Conservation (phyloP, 1,140 invertebrate species). For the Glossosoma conforme region DNA sequence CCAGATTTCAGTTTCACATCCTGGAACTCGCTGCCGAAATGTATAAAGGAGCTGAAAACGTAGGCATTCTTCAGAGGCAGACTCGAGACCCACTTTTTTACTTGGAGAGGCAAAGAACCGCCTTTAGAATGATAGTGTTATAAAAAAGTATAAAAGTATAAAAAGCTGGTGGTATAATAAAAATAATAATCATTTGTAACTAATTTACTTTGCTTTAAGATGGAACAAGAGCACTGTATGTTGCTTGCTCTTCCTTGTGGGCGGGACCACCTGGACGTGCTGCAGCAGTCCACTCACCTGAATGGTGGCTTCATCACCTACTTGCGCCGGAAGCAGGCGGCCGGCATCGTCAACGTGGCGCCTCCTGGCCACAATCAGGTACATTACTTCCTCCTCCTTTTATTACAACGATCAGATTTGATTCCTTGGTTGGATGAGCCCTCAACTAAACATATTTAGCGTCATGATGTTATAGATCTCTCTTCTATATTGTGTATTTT, state of each 20-base stretch:
- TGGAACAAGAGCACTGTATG: constrained; percentile 93
- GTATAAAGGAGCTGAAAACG: too few species aligned
- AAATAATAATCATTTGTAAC: background rate
- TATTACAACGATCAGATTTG: too few species aligned
- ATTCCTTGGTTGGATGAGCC: too few species aligned
- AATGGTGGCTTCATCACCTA: constrained; percentile 93
- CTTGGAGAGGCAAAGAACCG: too few species aligned
- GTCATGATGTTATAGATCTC: too few species aligned
- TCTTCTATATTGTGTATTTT: too few species aligned
- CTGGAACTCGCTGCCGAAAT: too few species aligned
- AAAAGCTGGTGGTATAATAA: background rate
- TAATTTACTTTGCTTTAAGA: constrained; percentile 51
- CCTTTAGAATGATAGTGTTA: background rate
- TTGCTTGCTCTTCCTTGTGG: constrained; percentile 92
- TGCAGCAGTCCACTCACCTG: constrained; percentile 87
- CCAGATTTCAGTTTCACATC: too few species aligned
- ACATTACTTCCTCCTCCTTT: constrained; percentile 29
- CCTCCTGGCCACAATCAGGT: constrained; percentile 79
- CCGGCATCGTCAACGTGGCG: constrained; percentile 94
- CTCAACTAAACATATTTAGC: too few species aligned
- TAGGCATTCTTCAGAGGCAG: too few species aligned
- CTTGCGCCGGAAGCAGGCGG: constrained; percentile 91
- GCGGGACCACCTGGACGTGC: constrained; percentile 84
- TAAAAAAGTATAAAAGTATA: background rate
- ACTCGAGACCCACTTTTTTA: too few species aligned